A percentile compares a stretch with the other conserved stretches of the same genome.
Conservation (phyloP, 2,113 vertebrate genomes). For the Trematocara zebra region DNA sequence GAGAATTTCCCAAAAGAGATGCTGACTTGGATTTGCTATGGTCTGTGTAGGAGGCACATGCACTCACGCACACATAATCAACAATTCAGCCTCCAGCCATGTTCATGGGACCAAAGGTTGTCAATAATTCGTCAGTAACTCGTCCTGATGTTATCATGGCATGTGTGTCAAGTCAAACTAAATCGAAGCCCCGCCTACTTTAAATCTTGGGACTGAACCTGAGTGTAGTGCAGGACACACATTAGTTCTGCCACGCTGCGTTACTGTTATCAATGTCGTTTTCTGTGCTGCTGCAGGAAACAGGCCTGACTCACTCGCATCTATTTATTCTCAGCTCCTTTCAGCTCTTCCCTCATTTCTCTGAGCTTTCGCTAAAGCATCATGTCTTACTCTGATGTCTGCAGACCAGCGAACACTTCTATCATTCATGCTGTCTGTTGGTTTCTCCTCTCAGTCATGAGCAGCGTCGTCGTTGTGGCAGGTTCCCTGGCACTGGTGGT, state of each 20-base stretch:
- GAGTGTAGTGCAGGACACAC: background rate
- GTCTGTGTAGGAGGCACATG: background rate
- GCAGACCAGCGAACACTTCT: background rate
- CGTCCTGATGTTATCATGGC: background rate
- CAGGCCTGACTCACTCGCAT: background rate
- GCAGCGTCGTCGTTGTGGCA: constrained; percentile 71
- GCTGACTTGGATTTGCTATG: background rate
- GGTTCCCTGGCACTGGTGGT: constrained; percentile 73
- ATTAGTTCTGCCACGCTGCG: background rate
- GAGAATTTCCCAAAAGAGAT: background rate
- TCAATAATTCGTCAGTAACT: background rate
- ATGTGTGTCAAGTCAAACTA: background rate
- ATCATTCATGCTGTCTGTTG: background rate
- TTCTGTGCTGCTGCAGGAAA: background rate
- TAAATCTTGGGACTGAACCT: background rate
- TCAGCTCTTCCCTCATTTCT: background rate
- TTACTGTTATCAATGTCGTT: background rate
- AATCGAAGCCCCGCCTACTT: background rate
- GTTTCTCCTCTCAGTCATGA: constrained; percentile 75
- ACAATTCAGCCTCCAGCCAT: background rate
- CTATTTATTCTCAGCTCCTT: background rate
- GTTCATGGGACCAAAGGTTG: background rate
- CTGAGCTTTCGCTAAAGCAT: background rate
- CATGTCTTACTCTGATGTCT: constrained; percentile 5
- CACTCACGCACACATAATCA: background rate